Evolutionary conservation across 2,113 vertebrate species (phyloP), one percentile per base, ranked within the genome.

Genomic region (Anarhynchus alexandrinus): DNA sequence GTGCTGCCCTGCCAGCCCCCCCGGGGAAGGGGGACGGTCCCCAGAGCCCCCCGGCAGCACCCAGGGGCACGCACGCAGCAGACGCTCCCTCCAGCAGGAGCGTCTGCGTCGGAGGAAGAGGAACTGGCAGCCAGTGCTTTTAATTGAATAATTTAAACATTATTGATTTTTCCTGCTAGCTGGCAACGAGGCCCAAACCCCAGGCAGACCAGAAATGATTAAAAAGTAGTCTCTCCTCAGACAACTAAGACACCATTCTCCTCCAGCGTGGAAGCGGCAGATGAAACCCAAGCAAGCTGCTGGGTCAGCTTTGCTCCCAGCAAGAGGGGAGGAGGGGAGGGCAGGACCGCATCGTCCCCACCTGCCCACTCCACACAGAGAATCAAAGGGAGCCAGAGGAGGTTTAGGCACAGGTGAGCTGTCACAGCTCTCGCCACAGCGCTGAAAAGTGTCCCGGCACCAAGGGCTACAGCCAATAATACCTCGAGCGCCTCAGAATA

Each of bases 61-160:
- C 29, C 29, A 5, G 23, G n/a, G 20, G 30, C 23, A 29, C 14
- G 6, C 21, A 6, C 1, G 0, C 30, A 16, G 38, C 64, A 71
- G 65, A 30, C 40, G 2, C 10, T 17, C 32, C 74, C 61, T n/a
- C 64, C 86, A 36, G 42, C 67, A 21, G 36, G 43, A 67, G 61
- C 80, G 1, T 40, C 77, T 57, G 59, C 40, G 2, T 42, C 19
- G 15, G 64, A 67, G 55, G 54, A 67, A 43, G 55, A 95, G 55
- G 88, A 81, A 12, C 82, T 54, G 59, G 74, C 92, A 90, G 93
- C 81, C 82, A 51, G 57, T 0, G 4, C 72, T 87, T 88, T 77
- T 83, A 97, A 95, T 86, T 87, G 85, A 96, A 62, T 96, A 88
- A 95, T 94, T 94, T 91, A 96, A 94, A 89, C 59, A 43, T 81